Percentiles rank a stretch among this genome's conserved stretches.
phyloP scores from a whole-genome alignment of 2,113 vertebrate genomes.

The Clupea harengus region DNA sequence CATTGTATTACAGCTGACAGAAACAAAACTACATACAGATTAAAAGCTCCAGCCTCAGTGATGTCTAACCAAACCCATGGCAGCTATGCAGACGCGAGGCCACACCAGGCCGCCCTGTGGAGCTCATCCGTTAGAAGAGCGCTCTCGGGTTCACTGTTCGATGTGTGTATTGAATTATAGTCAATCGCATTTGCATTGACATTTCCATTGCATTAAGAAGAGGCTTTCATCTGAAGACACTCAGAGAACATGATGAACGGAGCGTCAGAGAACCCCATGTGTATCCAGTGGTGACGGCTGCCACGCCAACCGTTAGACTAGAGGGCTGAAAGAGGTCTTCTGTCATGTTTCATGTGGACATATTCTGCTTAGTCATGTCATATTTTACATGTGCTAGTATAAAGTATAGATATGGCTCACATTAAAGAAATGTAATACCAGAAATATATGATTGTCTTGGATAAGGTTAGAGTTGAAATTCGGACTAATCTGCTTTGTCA shows the following conservation, averaged over 20 bases:
- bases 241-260: neutral
- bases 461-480: neutral
- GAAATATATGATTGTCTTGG: neutral
- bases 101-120: neutral
- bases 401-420: neutral
- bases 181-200: neutral
- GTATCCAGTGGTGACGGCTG: neutral
- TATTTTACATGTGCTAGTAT: neutral
- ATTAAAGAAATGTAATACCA: neutral
- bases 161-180: neutral
- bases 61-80: neutral
- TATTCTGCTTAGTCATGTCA: neutral
- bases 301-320: neutral
- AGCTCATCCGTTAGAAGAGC: neutral
- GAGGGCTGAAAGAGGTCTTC: neutral
- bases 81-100: neutral
- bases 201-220: neutral
- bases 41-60: neutral
- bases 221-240: neutral
- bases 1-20: neutral
- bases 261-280: neutral
- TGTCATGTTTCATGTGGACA: neutral
- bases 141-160: neutral
- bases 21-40: neutral
- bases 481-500: neutral